phyloP scores from a whole-genome alignment of 35 echinoderm and acorn worm species.

The Lytechinus variegatus region DNA sequence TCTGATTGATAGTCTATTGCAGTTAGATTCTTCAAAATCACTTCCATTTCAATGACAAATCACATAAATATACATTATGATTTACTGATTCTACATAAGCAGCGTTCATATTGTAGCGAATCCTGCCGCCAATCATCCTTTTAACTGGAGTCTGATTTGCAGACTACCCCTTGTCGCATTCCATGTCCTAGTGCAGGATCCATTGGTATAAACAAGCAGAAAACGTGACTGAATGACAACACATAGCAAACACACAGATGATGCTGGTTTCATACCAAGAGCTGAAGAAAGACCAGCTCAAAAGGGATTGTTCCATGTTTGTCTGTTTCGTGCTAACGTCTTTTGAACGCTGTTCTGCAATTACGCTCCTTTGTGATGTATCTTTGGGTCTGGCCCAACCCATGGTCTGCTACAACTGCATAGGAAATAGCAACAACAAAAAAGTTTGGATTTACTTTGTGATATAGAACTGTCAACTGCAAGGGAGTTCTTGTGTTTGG shows the following conservation, averaged over 20 bases:
- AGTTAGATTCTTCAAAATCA: neutral
- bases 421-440: neutral
- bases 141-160: neutral
- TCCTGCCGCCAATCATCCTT: neutral
- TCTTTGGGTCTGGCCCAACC: neutral
- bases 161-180: neutral
- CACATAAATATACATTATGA: neutral
- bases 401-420: neutral
- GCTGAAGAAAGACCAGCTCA: neutral
- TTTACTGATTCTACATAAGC: neutral
- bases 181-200: neutral
- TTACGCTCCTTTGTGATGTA: neutral
- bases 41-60: neutral
- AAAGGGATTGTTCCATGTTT: conserved; percentile 12
- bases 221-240: neutral
- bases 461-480: neutral
- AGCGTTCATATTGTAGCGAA: neutral
- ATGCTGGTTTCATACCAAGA: neutral
- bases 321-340: neutral
- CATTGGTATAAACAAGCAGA: conserved; percentile 8
- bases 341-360: neutral
- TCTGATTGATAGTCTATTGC: neutral
- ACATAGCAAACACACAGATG: neutral
- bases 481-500: neutral
- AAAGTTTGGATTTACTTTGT: neutral